Conservation (phyloP, 2,888 invertebrate species). For the Sceliomorpha sp. region DNA sequence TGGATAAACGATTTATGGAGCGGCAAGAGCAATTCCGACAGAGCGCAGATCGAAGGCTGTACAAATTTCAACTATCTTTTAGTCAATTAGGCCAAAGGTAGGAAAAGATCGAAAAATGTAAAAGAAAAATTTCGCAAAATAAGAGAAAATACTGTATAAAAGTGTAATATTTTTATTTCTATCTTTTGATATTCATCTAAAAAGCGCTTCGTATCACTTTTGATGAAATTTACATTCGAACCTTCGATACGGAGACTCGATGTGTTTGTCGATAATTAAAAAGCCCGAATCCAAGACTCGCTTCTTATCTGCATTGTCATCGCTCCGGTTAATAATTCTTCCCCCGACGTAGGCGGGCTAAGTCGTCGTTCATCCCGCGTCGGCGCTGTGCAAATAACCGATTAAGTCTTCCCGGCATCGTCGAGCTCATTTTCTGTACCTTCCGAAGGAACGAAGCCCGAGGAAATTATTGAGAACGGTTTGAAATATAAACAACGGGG, state of each 20-base stretch:
- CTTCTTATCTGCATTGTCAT: slow-evolving; percentile 73
- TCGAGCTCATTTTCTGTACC: slow-evolving; percentile 17
- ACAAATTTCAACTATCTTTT: slow-evolving; percentile 40
- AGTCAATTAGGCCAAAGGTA: slow-evolving; percentile 49
- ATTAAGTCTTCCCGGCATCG: slow-evolving; percentile 58
- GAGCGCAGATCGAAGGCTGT: slow-evolving; percentile 51
- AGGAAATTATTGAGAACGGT: slow-evolving; percentile 20
- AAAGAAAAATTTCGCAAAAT: no score
- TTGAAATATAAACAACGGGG: slow-evolving; percentile 42
- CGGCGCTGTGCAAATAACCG: slow-evolving; percentile 65
- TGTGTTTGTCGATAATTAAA: slow-evolving; percentile 72
- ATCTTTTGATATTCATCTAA: slow-evolving; percentile 1
- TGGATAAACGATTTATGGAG: slow-evolving; percentile 76
- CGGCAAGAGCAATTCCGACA: slow-evolving; percentile 54
- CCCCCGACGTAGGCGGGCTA: slow-evolving; percentile 46
- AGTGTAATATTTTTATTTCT: slow-evolving; percentile 13
- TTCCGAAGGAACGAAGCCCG: neutral
- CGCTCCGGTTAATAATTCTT: slow-evolving; percentile 69
- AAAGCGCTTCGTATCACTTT: slow-evolving; percentile 5
- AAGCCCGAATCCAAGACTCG: slow-evolving; percentile 59
- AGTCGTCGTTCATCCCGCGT: slow-evolving; percentile 61
- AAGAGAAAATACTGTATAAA: slow-evolving; percentile 30
- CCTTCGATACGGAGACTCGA: slow-evolving; percentile 1
- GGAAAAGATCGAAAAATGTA: slow-evolving; percentile 34
- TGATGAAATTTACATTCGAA: slow-evolving; percentile 29